Evolutionary conservation across 2,113 vertebrate species (phyloP), one percentile per base, ranked within the genome.

Genomic region (Cyprinus carpio): DNA sequence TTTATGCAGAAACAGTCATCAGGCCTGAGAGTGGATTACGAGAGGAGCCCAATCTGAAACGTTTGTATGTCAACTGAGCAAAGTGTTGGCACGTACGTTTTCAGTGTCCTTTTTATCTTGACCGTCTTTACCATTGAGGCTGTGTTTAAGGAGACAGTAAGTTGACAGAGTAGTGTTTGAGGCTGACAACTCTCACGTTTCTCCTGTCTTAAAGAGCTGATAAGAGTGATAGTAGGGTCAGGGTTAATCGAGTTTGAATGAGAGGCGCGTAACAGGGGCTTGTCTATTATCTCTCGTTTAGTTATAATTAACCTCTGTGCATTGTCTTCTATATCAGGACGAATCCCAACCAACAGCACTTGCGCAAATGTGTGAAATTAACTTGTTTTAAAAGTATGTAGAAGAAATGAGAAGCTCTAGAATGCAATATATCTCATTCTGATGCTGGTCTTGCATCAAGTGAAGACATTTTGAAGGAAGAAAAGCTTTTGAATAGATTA

Each of bases 231-330:
- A 67, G 56, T 27, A 16, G 74, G 62, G 74, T 58, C 46, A 64
- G 58, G 82, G 83, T 37, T 46, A 85, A 71, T 81, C 46, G 72
- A 81, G 77, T 75, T 65, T 83, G 51, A 83, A 69, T 34, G 46
- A 76, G 31, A 85, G 62, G 64, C 6, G 29, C 13, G n/a, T 71
- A 75, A 29, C n/a, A 67, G 25, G 72, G 13, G 15, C 81, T 71
- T 40, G 20, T 76, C 4, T 62, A 16, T 65, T 82, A 71, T 85
- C 62, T 77, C 69, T 60, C 27, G 4, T 81, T 87, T 84, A 51
- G 75, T 77, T 82, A 56, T 81, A 81, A 81, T 86, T 86, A 86
- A 56, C 58, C 85, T 82, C 72, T 67, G 4, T 27, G 31, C 23
- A 20, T 75, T 75, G 29, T 49, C 46, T 29, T 65, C 80, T 18